Evolutionary conservation across 2,113 vertebrate genomes (phyloP), one percentile per base, ranked within the genome.

Genomic region (Salminus brasiliensis): DNA sequence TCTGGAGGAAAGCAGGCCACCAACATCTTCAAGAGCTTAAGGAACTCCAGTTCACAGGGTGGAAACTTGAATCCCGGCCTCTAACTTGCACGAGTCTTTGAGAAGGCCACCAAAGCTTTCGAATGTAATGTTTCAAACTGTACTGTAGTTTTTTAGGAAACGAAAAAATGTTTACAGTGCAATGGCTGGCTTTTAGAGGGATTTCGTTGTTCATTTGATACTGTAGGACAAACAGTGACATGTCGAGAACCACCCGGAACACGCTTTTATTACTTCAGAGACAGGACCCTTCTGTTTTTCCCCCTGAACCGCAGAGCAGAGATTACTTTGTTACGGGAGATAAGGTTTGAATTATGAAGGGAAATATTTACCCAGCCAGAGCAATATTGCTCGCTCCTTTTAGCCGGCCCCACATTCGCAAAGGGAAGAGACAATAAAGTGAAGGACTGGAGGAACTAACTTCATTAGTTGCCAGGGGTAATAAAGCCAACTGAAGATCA

Each of bases 391-490:
- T 79, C 43, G 60, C 77, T 79, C 75, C 76, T 73, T 71, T 81
- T 86, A 92, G 88, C 85, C 82, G 87, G 87, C 85, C 88, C 87
- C 84, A 85, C 81, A 88, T 82, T 89, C 87, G 85, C 71, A 60
- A 62, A 87, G 88, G 87, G 36, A 70, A 92, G 87, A 76, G 27
- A 59, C 81, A 85, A 88, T 88, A 91, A 87, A 88, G 77, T 84
- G 55, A 85, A 85, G 88, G 88, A 91, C 85, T 87, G 86, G 85
- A 81, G 80, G 86, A 89, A 90, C 86, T 91, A 90, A 92, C 88
- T 87, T 91, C 89, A 92, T 94, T 93, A 92, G 84, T 88, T 89
- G 90, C 87, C 87, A 87, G 86, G 88, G 87, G 89, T 90, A 92
- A 92, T 92, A 91, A 93, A 90, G 88, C 66, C 84, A 65, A 82